Evolutionary conservation across 2,113 vertebrate genomes (phyloP).

Genomic region (Macrotus californicus): DNA sequence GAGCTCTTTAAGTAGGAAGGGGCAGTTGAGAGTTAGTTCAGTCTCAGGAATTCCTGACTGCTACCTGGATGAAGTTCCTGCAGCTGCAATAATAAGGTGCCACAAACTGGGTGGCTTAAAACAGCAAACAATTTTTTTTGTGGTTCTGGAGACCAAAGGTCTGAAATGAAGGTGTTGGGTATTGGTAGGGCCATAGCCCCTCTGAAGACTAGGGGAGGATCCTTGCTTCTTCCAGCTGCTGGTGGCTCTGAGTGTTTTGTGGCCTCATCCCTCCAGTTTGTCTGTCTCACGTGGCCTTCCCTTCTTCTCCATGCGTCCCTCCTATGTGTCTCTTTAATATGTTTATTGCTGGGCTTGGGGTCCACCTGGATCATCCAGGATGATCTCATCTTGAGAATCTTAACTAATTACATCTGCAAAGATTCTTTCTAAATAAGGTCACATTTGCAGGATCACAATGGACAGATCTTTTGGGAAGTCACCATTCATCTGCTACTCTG

Average conservation of each 20-base stretch:
- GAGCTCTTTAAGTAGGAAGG: not conserved
- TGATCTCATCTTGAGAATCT: not conserved
- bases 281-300: not conserved
- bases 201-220: not conserved
- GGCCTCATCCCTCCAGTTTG: not conserved
- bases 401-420: not conserved
- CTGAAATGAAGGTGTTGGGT: not conserved
- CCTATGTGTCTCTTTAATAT: not conserved
- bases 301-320: not conserved
- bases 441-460: not conserved
- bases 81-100: not conserved
- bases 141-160: not conserved
- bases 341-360: not conserved
- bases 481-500: fast-evolving
- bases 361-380: not conserved
- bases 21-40: fast-evolving
- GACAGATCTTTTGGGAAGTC: not conserved
- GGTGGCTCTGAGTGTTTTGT: not conserved
- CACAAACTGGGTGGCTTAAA: too few species aligned
- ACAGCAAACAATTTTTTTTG: not conserved
- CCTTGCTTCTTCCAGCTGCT: not conserved
- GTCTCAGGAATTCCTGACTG: not conserved
- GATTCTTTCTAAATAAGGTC: not conserved
- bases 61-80: not conserved
- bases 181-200: fast-evolving